phyloP scores from a whole-genome alignment of 2,797 vertebrate genomes.

The Nannoperca australis region DNA sequence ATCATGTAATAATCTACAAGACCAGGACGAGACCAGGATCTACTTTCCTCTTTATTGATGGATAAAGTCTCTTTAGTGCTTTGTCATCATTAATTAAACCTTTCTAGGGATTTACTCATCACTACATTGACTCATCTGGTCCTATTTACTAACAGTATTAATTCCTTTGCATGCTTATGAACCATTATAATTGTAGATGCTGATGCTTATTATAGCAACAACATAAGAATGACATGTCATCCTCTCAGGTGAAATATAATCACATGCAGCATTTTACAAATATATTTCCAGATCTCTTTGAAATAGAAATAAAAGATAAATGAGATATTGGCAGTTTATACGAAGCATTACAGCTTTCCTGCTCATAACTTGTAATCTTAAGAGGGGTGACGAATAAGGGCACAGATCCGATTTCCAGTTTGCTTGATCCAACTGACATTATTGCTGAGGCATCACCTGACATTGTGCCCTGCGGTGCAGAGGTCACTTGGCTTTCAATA shows the following conservation, averaged over 20 bases:
- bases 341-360: background rate
- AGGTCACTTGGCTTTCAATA: constrained; percentile 9
- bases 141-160: constrained; percentile 6
- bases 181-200: constrained; percentile 16
- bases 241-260: background rate
- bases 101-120: constrained; percentile 7
- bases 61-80: background rate
- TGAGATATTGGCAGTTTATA: background rate
- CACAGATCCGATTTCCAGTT: constrained; percentile 45
- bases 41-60: background rate
- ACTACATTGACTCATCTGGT: constrained; percentile 8
- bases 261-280: background rate
- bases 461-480: constrained; percentile 28
- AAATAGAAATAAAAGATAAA: no score
- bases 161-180: constrained; percentile 2
- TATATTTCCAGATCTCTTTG: no score
- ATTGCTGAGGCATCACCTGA: constrained; percentile 35
- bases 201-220: background rate
- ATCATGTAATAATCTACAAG: background rate
- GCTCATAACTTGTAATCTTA: constrained; percentile 4
- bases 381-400: background rate
- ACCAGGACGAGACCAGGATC: background rate
- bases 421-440: constrained; percentile 16
- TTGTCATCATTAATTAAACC: background rate
- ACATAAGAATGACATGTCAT: background rate